phyloP scores from a whole-genome alignment of 1,140 invertebrate genomes.

The Drosophila miranda region DNA sequence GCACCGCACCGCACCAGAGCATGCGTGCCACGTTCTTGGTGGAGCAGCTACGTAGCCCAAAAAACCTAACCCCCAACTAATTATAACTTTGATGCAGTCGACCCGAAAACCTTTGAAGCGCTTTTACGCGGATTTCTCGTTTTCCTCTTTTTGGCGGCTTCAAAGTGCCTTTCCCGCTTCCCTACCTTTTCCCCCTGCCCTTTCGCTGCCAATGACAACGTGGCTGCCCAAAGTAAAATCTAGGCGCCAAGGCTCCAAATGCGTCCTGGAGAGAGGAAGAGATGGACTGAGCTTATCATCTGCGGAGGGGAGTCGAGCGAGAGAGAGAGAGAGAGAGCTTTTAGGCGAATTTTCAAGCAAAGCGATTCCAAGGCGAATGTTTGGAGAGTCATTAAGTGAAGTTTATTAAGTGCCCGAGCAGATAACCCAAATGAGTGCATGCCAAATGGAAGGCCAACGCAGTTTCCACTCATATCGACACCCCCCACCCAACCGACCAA shows the following conservation, averaged over 20 bases:
- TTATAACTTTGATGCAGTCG: constrained; percentile 66
- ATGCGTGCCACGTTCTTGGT: too few species aligned
- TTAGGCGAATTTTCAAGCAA: constrained; percentile 53
- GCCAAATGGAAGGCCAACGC: constrained; percentile 66
- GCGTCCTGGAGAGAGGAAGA: background rate
- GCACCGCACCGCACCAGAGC: too few species aligned
- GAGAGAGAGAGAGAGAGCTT: constrained; percentile 24
- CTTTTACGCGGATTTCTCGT: constrained; percentile 27
- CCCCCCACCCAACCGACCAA: background rate
- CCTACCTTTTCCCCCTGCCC: too few species aligned
- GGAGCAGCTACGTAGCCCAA: too few species aligned
- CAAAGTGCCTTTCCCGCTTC: background rate
- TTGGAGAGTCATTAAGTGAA: constrained; percentile 67
- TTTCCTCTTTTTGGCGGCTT: constrained; percentile 10
- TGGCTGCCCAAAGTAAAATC: constrained; percentile 13
- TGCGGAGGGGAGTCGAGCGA: background rate
- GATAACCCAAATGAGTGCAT: constrained; percentile 76
- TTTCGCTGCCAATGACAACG: constrained; percentile 27
- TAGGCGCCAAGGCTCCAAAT: background rate
- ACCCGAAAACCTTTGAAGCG: constrained; percentile 39
- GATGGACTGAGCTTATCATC: background rate
- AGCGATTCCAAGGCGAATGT: constrained; percentile 47
- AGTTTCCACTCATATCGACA: constrained; percentile 58
- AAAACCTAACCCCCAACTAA: constrained; percentile 45
- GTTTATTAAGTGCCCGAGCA: constrained; percentile 72